Conservation (phyloP, 2,888 invertebrate species). For the Trichogramma dendrolimi region DNA sequence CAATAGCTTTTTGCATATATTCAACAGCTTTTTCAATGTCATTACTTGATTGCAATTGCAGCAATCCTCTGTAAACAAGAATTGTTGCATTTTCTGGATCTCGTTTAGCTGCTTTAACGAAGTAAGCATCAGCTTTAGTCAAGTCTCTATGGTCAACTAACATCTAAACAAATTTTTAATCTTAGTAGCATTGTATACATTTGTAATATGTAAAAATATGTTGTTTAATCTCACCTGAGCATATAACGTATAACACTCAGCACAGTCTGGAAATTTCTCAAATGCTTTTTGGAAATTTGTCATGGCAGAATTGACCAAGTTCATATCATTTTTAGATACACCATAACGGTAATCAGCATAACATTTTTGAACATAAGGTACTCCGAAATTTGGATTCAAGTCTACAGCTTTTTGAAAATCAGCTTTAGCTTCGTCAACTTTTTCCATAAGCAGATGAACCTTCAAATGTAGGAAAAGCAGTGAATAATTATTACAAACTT, state of each 20-base stretch:
- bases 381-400: constrained; percentile 77
- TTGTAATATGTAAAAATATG: not conserved
- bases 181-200: not conserved
- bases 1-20: constrained; percentile 76
- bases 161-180: constrained; percentile 52
- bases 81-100: constrained; percentile 83
- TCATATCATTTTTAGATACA: constrained; percentile 59
- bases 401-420: constrained; percentile 82
- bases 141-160: constrained; percentile 80
- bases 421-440: constrained; percentile 72
- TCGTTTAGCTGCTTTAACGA: constrained; percentile 73
- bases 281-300: constrained; percentile 71
- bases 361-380: constrained; percentile 85
- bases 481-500: not conserved
- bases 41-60: constrained; percentile 80
- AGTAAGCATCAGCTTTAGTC: constrained; percentile 76
- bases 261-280: constrained; percentile 75
- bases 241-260: constrained; percentile 83
- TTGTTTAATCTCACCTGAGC: constrained; percentile 64
- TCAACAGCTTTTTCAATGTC: constrained; percentile 75
- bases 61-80: constrained; percentile 80
- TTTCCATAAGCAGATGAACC: constrained; percentile 78
- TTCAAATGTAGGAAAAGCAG: constrained; percentile 43
- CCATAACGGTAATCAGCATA: constrained; percentile 81
- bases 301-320: constrained; percentile 63